These are phyloP conservation scores for Benthosema pterotum DNA, from an alignment of 2,797 vertebrate genomes.

Conservation along the genomic window DNA sequence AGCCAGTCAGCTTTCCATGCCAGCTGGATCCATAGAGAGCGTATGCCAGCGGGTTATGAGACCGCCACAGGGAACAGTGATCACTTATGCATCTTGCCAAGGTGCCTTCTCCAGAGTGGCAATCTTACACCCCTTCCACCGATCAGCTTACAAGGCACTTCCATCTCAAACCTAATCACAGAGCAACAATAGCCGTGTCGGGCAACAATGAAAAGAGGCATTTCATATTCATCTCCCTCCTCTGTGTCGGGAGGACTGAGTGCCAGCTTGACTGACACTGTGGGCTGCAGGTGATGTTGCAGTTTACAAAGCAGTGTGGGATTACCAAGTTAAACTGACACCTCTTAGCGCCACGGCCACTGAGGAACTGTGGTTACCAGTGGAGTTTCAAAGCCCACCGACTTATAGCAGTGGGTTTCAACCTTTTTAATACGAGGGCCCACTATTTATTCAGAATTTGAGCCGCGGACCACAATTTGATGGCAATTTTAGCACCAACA, in stretches of 20 bases:
- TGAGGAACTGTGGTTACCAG: slow-evolving; percentile 50
- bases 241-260: slow-evolving; percentile 67
- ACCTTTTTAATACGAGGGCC: no score
- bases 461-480: no score
- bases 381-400: slow-evolving; percentile 57
- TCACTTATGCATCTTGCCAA: slow-evolving; percentile 44
- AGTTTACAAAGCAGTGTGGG: slow-evolving; percentile 65
- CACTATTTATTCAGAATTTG: no score
- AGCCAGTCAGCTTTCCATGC: slow-evolving; percentile 18
- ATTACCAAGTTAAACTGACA: slow-evolving; percentile 66
- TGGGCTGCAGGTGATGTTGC: slow-evolving; percentile 69
- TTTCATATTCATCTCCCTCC: slow-evolving; percentile 77
- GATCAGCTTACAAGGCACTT: slow-evolving; percentile 66
- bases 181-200: slow-evolving; percentile 61
- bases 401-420: no score
- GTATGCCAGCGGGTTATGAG: slow-evolving; percentile 30
- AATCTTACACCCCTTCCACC: slow-evolving; percentile 56
- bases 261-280: slow-evolving; percentile 66
- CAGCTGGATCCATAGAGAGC: slow-evolving; percentile 24
- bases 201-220: slow-evolving; percentile 72
- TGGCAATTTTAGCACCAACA: no score
- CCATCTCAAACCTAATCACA: slow-evolving; percentile 69
- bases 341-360: slow-evolving; percentile 55
- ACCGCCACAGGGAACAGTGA: slow-evolving; percentile 31
- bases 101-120: slow-evolving; percentile 47